Percentiles rank a stretch among this genome's conserved stretches.
phyloP scores from a whole-genome alignment of 1,140 invertebrate genomes.

The Drosophila oshimai region DNA sequence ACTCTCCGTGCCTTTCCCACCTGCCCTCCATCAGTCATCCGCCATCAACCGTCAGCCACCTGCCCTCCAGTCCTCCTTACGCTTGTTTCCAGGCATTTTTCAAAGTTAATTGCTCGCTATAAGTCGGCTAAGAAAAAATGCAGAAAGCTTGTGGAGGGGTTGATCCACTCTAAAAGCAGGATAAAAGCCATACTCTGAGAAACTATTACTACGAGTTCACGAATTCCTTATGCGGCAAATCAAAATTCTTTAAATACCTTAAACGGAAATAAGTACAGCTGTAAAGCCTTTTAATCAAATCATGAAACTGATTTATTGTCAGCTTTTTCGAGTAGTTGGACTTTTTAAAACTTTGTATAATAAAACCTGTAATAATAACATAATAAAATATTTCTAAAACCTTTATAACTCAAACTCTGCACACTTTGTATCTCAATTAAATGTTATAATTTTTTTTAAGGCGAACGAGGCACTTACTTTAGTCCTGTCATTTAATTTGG shows the following conservation, averaged over 20 bases:
- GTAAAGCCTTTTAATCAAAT: too few species aligned
- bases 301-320: too few species aligned
- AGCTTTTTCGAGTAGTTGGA: too few species aligned
- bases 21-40: conserved; percentile 6
- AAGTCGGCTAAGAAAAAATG: conserved; percentile 11
- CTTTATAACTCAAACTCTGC: too few species aligned
- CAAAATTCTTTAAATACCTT: neutral
- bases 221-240: neutral
- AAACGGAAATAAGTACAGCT: neutral
- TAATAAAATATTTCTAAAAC: too few species aligned
- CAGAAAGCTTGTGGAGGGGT: conserved; percentile 10
- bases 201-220: neutral
- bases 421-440: too few species aligned
- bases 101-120: conserved; percentile 58
- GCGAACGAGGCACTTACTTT: conserved; percentile 37
- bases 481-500: conserved; percentile 7
- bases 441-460: neutral
- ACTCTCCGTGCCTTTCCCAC: conserved; percentile 7
- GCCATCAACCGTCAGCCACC: conserved; percentile 1
- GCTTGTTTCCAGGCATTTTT: conserved; percentile 41
- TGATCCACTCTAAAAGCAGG: neutral
- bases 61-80: conserved; percentile 9
- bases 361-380: too few species aligned
- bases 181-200: neutral
- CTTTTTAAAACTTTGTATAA: too few species aligned